A percentile compares a stretch with the other conserved stretches of the same genome.
phyloP scores from a whole-genome alignment of 2,888 invertebrate genomes.

The Pollenia angustigena region DNA sequence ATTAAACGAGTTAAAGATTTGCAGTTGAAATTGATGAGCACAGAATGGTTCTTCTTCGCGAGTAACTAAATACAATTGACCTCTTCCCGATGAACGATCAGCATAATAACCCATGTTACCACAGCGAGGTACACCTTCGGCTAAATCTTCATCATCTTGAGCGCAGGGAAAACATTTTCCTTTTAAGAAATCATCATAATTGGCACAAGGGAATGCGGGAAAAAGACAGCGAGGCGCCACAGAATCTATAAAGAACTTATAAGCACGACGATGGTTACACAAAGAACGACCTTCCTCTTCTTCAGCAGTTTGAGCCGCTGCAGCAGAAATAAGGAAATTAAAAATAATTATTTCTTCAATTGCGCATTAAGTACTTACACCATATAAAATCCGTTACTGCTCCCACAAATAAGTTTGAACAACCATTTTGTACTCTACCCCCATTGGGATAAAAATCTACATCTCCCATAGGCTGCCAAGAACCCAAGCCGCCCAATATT shows the following conservation, averaged over 20 bases:
- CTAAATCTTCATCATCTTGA: conserved; percentile 81
- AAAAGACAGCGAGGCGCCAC: conserved; percentile 96
- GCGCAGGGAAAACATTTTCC: conserved; percentile 91
- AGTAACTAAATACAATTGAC: conserved; percentile 94
- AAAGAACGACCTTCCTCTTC: conserved; percentile 94
- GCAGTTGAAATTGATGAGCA: conserved; percentile 94
- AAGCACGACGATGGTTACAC: conserved; percentile 96
- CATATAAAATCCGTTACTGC: conserved; percentile 95
- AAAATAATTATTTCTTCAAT: not conserved
- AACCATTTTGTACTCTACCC: conserved; percentile 95
- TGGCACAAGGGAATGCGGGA: conserved; percentile 94
- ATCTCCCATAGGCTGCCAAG: conserved; percentile 96
- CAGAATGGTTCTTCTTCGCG: conserved; percentile 97
- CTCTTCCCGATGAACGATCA: conserved; percentile 91
- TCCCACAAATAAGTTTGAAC: conserved; percentile 95
- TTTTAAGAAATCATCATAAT: conserved; percentile 92
- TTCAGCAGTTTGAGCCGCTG: conserved; percentile 87
- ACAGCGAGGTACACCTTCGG: conserved; percentile 86
- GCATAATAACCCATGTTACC: conserved; percentile 98
- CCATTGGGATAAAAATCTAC: conserved; percentile 97
- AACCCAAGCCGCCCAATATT: conserved; percentile 93
- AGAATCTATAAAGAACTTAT: conserved; percentile 97
- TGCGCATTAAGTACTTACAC: conserved; percentile 86
- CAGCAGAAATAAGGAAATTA: not conserved
- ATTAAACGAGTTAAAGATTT: conserved; percentile 90